phyloP scores from a whole-genome alignment of 2,888 invertebrate species.

The Lumbricus terrestris region DNA sequence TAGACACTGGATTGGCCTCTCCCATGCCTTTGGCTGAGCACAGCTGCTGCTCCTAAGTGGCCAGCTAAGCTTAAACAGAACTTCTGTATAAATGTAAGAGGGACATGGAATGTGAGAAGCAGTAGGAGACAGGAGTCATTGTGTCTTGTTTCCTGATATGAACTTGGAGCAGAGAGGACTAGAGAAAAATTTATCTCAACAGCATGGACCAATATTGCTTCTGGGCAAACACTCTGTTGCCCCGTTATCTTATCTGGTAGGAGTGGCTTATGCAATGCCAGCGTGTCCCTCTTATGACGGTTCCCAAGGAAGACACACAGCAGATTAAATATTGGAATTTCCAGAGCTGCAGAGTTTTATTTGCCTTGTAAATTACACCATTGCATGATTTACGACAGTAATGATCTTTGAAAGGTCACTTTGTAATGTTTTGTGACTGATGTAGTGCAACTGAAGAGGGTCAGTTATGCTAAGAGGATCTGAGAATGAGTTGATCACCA shows the following conservation, averaged over 20 bases:
- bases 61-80: neutral
- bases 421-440: too few relatives aligned
- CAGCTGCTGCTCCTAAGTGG: neutral
- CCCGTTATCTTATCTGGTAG: neutral
- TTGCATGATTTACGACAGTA: neutral
- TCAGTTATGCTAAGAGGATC: neutral
- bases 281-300: neutral
- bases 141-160: neutral
- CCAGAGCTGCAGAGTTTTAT: neutral
- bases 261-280: neutral
- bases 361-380: neutral
- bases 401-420: neutral
- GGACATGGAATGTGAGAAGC: constrained; percentile 3
- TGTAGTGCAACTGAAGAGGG: neutral
- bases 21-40: neutral
- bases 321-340: neutral
- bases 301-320: neutral
- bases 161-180: neutral
- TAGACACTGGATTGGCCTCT: neutral
- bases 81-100: neutral
- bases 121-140: neutral
- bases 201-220: neutral
- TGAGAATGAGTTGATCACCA: neutral
- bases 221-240: neutral
- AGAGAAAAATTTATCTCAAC: neutral